These are phyloP conservation scores for Poeciliopsis gracilis DNA, from an alignment of 2,797 vertebrate species.

Conservation along the genomic window DNA sequence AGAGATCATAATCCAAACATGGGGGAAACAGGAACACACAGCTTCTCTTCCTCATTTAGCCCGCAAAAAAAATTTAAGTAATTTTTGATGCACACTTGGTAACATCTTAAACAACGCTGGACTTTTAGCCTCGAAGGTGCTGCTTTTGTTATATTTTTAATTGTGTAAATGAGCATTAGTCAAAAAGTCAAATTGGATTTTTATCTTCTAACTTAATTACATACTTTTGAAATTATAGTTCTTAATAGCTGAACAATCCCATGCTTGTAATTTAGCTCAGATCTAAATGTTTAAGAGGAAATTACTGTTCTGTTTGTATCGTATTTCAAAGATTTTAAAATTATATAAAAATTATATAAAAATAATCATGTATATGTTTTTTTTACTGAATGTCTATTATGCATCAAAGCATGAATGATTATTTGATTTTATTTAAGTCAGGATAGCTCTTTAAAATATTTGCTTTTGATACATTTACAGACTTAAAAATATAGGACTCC, in stretches of 20 bases:
- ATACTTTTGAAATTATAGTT: not conserved
- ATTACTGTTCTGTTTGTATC: not conserved
- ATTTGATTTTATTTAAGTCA: not conserved
- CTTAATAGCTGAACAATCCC: not conserved
- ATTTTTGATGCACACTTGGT: not conserved
- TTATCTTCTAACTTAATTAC: not conserved
- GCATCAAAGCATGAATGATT: not conserved
- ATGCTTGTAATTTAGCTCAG: not conserved
- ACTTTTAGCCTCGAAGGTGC: not conserved
- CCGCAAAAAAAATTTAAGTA: not conserved
- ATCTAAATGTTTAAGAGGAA: not conserved
- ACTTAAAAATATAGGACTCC: not conserved
- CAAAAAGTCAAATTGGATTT: not conserved
- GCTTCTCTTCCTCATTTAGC: not conserved
- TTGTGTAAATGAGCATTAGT: not conserved
- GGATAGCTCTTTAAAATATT: not conserved
- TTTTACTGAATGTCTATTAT: not conserved
- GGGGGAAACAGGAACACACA: not conserved
- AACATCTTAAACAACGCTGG: not conserved
- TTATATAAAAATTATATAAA: too few relatives aligned
- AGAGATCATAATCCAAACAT: not conserved
- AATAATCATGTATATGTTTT: too few relatives aligned
- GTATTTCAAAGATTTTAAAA: not conserved
- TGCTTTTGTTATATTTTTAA: not conserved
- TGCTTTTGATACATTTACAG: not conserved